Base-by-base conservation (phyloP, 2,113 vertebrate genomes). In the Eulacestoma nigropectus region DNA sequence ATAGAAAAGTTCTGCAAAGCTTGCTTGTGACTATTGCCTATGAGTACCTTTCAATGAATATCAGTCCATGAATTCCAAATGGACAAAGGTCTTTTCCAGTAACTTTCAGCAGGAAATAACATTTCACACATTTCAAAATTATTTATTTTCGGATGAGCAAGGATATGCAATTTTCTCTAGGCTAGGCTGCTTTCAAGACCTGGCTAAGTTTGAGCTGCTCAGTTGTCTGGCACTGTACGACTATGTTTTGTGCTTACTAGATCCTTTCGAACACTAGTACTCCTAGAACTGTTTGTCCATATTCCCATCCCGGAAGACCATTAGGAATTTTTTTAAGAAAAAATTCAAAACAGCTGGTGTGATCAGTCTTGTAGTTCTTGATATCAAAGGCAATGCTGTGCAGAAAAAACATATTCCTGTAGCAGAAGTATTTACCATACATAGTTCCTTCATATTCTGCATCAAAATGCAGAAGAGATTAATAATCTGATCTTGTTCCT, bases 301-400 rank as follows among this genome's bases (percentile, higher is more conserved):
- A 86, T 50, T 79, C 10, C 18, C 10, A 72, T 2, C 6, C 21
- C 35, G 75, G 49, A 82, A 59, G 11, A 37, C 18, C 15, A 67
- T 15, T 49, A 67, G 10, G 11, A 86, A 42, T 22, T 82, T 6
- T 57, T 85, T 37, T 13, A 67, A 46, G 3, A 63, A 60, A 72
- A 41, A 13, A 8, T 1, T 5, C 4, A 9, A 63, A 81, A 69
- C 9, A 30, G 2, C 4, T 25, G 15, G 1, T 52, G 12, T 29
- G 3, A 44, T 70, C 16, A 19, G 13, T 56, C 25, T 16, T 49
- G 32, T 25, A 53, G 13, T 60, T 84, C 30, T 60, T 89, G n/a
- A 73, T 80, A 56, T 56, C 10, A 62, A 87, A 89, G 16, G 4
- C 41, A 89, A 46, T 33, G 6, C 2, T 64, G 16, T 19, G 6